phyloP scores from a whole-genome alignment of 30 jellyfish, hydroid and myxozoan species.

The Pseudorhiza aurosa region DNA sequence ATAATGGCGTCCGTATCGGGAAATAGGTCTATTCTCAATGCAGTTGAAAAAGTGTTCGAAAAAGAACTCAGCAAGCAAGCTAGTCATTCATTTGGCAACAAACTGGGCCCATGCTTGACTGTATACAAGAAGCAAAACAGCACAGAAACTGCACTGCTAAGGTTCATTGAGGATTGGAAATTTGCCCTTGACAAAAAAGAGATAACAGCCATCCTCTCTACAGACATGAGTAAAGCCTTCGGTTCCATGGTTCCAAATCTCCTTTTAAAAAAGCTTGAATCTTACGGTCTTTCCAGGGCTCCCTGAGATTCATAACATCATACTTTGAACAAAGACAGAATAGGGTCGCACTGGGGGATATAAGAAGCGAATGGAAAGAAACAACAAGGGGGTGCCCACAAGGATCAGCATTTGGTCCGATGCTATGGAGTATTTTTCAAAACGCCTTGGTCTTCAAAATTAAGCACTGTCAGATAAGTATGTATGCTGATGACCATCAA shows the following conservation, averaged over 20 bases:
- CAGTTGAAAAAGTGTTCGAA: slow-evolving; percentile 42
- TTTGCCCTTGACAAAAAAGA: slow-evolving; percentile 36
- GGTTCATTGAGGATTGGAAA: slow-evolving; percentile 54
- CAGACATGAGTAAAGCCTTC: slow-evolving; percentile 63
- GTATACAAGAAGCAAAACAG: slow-evolving; percentile 63
- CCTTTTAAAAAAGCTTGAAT: slow-evolving; percentile 37
- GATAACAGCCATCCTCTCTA: slow-evolving; percentile 62
- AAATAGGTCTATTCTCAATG: slow-evolving; percentile 50
- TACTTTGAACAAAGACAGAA: slow-evolving; percentile 50
- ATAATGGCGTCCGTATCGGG: too few relatives aligned
- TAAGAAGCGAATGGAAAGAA: slow-evolving; percentile 61
- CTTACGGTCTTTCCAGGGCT: slow-evolving; percentile 25
- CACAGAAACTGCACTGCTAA: slow-evolving; percentile 55
- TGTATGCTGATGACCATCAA: slow-evolving; percentile 52
- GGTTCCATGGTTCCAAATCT: slow-evolving; percentile 60
- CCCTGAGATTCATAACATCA: slow-evolving; percentile 32
- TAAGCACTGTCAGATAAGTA: slow-evolving; percentile 47
- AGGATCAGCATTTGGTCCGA: slow-evolving; percentile 57
- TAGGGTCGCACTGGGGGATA: slow-evolving; percentile 34
- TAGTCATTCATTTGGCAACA: slow-evolving; percentile 30
- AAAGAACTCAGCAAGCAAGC: slow-evolving; percentile 48
- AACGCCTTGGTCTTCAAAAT: slow-evolving; percentile 15
- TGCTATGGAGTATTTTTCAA: slow-evolving; percentile 61
- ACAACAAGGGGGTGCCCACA: slow-evolving; percentile 64
- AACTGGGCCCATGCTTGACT: slow-evolving; percentile 44